Base-by-base conservation (phyloP, 2,888 invertebrate species). In the Sinopyrophorus schimmeli region DNA sequence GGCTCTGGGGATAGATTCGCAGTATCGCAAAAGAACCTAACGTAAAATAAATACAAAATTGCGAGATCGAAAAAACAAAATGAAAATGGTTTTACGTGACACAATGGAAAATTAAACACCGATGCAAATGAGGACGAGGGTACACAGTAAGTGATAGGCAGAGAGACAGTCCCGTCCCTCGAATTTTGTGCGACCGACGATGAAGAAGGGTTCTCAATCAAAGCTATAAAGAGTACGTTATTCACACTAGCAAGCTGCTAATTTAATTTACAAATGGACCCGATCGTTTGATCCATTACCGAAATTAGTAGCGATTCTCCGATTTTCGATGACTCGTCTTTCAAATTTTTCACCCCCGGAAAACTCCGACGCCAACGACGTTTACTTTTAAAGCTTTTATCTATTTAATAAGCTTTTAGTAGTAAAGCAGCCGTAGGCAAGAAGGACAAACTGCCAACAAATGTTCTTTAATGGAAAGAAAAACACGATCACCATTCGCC, bases 151-250 rank as follows among this genome's bases (percentile, higher is more conserved):
- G 21, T 23, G 26, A 41, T 23, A 18, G 18, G 38, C 28, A 31
- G 17, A 35, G 43, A 46, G 23, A 37, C 38, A 18, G 32, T 31
- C 23, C 32, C 15, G 30, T 39, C 30, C 26, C 23, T 30, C 16
- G 39, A 32, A 23, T 39, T 47, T 39, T 39, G 39, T 21, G 47
- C 52, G 49, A n/a, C 50, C 50, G 52, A 38, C 47, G 54, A 50
- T 54, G 53, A 50, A 53, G 49, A 57, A 57, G 54, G 44, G 57
- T 54, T 54, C 54, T 57, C 57, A 54, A 57, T 57, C 57, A 57
- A 54, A 42, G 49, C 50, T 44, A 46, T 56, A 48, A 51, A 56
- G 56, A 54, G 56, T 54, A 50, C 53, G 57, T 50, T 57, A 54
- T 54, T 54, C 57, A 50, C 52, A 52, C 57, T 50, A 49, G 47